Evolutionary conservation across 2,888 invertebrate species (phyloP), one percentile per base, ranked within the genome.

Genomic region (Campoletis raptor): DNA sequence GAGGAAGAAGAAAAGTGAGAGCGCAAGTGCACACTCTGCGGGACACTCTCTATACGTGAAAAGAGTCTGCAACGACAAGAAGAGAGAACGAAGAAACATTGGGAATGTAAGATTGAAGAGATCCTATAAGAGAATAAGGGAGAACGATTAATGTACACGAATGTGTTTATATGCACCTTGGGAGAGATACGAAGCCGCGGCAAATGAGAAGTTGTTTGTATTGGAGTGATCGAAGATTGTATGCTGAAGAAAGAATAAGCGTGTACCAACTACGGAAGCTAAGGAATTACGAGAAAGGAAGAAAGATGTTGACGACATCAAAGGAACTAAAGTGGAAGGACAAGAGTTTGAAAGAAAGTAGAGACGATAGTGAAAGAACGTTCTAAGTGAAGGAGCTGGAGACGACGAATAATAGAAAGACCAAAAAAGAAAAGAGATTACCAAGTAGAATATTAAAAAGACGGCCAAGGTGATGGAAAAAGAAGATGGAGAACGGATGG

Each of bases 1-100:
- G 87, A 88, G 88, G 81, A 87, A 87, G 88, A 89, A 82, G 79
- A 88, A 87, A 81, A 73, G 70, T 79, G 42, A 57, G 72, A 72
- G 80, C 36, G 72, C 61, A 48, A 67, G 66, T 52, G n/a, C 42
- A 70, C 57, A 72, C 72, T 70, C 67, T 40, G 69, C 69, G 79
- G 42, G 57, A 70, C 70, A 70, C 40, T n/a, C 42, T 54, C 42
- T 57, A 70, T 57, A 69, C n/a, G 69, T 42, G 69, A 69, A 69
- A 79, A 69, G 69, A 67, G 57, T 57, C 40, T 15, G 40, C 24
- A 61, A 61, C 69, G 48, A 45, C 18, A 48, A 40, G 66, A 48
- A 36, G 42, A 64, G 64, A 30, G 42, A 40, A 72, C 15, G 72
- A 66, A 83, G 73, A 40, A 77, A 76, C 86, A 57, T 52, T 70